These are phyloP conservation scores for Otus sunia DNA, from an alignment of 2,113 vertebrate species.

Conservation along the genomic window DNA sequence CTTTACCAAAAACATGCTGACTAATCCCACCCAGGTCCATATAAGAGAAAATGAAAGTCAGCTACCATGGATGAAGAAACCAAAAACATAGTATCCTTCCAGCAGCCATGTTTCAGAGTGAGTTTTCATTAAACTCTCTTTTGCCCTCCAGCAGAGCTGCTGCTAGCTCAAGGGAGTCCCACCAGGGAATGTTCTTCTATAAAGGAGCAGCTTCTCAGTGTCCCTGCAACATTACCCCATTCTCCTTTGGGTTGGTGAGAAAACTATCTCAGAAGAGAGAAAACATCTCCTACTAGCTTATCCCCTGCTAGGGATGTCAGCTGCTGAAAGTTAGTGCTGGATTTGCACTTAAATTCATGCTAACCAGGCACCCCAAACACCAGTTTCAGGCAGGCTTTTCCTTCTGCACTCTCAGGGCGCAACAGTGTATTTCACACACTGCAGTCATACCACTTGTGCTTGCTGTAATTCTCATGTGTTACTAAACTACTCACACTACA, in stretches of 20 bases:
- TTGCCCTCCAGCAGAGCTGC: neutral
- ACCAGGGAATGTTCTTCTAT: neutral
- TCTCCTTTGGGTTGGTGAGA: neutral
- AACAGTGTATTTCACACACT: neutral
- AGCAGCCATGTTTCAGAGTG: neutral
- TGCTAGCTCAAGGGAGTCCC: neutral
- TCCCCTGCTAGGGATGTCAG: neutral
- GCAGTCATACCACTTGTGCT: neutral
- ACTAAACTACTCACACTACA: conserved; percentile 23
- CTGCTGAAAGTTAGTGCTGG: neutral
- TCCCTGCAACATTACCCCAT: neutral
- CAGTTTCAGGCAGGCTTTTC: neutral
- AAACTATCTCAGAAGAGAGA: neutral
- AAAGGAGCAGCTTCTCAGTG: neutral
- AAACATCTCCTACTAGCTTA: neutral
- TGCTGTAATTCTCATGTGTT: neutral
- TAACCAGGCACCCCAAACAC: neutral
- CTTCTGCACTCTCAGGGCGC: neutral
- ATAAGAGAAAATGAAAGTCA: neutral
- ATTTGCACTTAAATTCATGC: neutral
- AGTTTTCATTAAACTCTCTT: neutral
- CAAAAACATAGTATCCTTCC: neutral
- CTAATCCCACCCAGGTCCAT: neutral
- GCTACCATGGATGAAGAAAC: neutral
- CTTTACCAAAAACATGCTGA: neutral